phyloP scores from a whole-genome alignment of 2,888 invertebrate genomes.

The Augiades crinisus region DNA sequence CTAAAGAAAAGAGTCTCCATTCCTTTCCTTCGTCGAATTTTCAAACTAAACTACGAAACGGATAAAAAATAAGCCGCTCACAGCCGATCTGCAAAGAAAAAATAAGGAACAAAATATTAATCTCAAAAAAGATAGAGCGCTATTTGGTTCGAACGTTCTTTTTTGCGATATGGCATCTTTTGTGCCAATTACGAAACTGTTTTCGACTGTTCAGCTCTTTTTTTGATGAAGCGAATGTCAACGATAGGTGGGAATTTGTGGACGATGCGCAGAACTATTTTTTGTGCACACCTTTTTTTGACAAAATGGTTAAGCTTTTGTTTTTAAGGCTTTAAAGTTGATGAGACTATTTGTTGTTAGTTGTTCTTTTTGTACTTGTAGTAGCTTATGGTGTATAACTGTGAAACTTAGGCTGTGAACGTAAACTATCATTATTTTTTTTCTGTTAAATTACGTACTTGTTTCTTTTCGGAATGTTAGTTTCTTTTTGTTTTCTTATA shows the following conservation, averaged over 20 bases:
- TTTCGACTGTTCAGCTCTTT: constrained; percentile 49
- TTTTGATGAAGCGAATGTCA: constrained; percentile 46
- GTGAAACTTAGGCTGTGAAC: too few species aligned
- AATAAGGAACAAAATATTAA: constrained; percentile 65
- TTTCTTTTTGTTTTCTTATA: too few species aligned
- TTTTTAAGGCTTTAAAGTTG: background rate
- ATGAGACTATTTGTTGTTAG: background rate
- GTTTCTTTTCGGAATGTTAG: too few species aligned
- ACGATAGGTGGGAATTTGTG: constrained; percentile 63
- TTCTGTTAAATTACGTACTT: too few species aligned
- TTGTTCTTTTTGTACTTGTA: background rate
- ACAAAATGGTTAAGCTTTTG: constrained; percentile 4
- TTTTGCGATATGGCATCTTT: constrained; percentile 69
- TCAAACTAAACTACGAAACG: constrained; percentile 52
- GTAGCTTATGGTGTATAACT: too few species aligned
- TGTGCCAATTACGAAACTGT: constrained; percentile 74
- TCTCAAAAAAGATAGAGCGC: constrained; percentile 66
- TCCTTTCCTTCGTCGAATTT: constrained; percentile 38
- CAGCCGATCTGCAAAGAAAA: constrained; percentile 58
- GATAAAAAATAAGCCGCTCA: constrained; percentile 60
- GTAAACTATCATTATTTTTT: too few species aligned
- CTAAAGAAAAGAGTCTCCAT: constrained; percentile 39
- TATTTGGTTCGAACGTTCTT: constrained; percentile 54
- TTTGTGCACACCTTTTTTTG: background rate
- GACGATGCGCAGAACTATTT: constrained; percentile 33